Evolutionary conservation across 2,113 vertebrate genomes (phyloP), one percentile per base, ranked within the genome.

Genomic region (Clarias magur): DNA sequence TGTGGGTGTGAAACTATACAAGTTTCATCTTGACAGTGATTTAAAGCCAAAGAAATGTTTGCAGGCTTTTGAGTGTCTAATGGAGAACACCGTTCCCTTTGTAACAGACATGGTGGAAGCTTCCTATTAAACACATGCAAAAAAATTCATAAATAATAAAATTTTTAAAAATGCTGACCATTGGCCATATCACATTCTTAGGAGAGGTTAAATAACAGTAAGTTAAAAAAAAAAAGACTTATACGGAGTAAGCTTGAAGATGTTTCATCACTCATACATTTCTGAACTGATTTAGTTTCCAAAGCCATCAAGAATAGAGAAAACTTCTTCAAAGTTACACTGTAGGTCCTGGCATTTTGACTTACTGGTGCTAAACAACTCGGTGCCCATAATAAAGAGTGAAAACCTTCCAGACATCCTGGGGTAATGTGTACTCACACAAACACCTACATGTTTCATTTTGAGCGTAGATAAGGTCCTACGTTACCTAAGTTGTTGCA

Each of bases 1-100:
- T 48, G 34, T 56, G 1, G 19, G 30, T 3, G 81, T 78, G 48
- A 23, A 70, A n/a, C 34, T 53, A 9, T 6, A 85, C 25, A 60
- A 68, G 67, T 53, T 67, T 80, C 23, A 59, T 38, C 48, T 70
- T 84, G 57, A 81, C 57, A 34, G 42, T 54, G 75, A 90, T 30
- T 81, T 65, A 85, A 72, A 88, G 84, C 89, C 89, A 90, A 88
- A 90, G 81, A 90, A 79, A 86, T 27, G 62, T 67, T 42, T 79
- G 21, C 42, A 81, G 27, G 83, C 34, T 23, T 82, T 67, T n/a
- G 15, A 48, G 48, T 75, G 54, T 72, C 42, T 62, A 79, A 65
- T 54, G n/a, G 56, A 60, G 27, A 83, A 63, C 79, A 72, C 54
- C 21, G 57, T 72, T 67, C 19, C 16, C 53, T 30, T 80, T 27